Conservation (phyloP, 2,113 vertebrate genomes). For the Cynopterus brachyotis region DNA sequence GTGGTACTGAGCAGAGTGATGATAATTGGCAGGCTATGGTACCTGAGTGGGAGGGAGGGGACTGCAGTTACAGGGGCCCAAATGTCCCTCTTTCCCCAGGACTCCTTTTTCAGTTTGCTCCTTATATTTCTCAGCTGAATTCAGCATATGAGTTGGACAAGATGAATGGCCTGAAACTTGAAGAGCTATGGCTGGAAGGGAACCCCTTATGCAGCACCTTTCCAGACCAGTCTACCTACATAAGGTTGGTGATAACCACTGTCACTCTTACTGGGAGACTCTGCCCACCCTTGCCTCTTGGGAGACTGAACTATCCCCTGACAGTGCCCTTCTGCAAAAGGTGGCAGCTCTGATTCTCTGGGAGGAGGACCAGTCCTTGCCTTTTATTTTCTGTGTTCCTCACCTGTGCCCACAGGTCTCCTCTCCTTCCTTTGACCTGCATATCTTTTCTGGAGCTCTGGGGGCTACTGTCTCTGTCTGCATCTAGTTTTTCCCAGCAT, state of each 20-base stretch:
- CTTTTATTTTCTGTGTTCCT: neutral
- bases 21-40: neutral
- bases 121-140: slow-evolving; percentile 81
- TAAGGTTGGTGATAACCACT: neutral
- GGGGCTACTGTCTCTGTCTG: neutral
- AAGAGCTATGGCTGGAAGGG: neutral
- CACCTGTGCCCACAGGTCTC: neutral
- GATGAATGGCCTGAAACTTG: neutral
- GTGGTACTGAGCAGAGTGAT: neutral
- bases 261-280: neutral
- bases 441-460: neutral
- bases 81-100: neutral
- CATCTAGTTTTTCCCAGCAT: neutral
- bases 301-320: slow-evolving; percentile 80
- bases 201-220: neutral
- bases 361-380: neutral
- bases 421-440: neutral
- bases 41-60: neutral
- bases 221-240: neutral
- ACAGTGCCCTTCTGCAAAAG: neutral
- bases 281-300: slow-evolving; percentile 59
- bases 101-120: neutral
- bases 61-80: neutral
- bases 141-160: neutral
- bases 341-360: neutral